Evolutionary conservation across 2,888 invertebrate species (phyloP).

Genomic region (Caenorhabditis sp.): DNA sequence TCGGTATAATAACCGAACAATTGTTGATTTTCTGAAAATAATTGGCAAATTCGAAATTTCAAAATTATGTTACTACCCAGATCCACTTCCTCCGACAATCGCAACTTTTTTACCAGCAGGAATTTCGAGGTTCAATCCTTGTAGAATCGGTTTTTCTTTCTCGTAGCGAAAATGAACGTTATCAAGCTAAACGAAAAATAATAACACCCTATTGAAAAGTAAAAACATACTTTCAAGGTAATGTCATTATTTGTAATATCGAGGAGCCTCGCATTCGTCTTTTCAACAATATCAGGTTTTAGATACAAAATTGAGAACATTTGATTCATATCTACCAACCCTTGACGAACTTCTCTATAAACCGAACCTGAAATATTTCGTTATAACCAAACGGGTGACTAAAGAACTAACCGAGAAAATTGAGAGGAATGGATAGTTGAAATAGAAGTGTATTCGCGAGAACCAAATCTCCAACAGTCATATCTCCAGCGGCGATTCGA

Average conservation of each 20-base stretch:
- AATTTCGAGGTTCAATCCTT: constrained; percentile 83
- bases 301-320: constrained; percentile 96
- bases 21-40: constrained; percentile 85
- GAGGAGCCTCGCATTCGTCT: constrained; percentile 67
- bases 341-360: constrained; percentile 94
- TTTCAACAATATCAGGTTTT: constrained; percentile 80
- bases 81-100: constrained; percentile 96
- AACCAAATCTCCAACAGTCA: constrained; percentile 97
- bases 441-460: constrained; percentile 98
- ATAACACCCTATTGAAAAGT: too few relatives aligned
- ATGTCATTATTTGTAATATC: constrained; percentile 36
- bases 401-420: constrained; percentile 81
- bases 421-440: constrained; percentile 93
- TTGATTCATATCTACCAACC: constrained; percentile 95
- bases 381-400: neutral
- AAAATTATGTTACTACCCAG: constrained; percentile 78
- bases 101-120: constrained; percentile 94
- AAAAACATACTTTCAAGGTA: constrained; percentile 63
- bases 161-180: constrained; percentile 80
- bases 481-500: constrained; percentile 79
- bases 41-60: neutral
- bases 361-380: constrained; percentile 77
- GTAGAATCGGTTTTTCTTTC: constrained; percentile 84
- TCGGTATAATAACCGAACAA: constrained; percentile 88
- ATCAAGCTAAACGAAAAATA: constrained; percentile 72